These are phyloP conservation scores for Apamea sordens DNA, from an alignment of 2,888 invertebrate genomes.

Conservation along the genomic window DNA sequence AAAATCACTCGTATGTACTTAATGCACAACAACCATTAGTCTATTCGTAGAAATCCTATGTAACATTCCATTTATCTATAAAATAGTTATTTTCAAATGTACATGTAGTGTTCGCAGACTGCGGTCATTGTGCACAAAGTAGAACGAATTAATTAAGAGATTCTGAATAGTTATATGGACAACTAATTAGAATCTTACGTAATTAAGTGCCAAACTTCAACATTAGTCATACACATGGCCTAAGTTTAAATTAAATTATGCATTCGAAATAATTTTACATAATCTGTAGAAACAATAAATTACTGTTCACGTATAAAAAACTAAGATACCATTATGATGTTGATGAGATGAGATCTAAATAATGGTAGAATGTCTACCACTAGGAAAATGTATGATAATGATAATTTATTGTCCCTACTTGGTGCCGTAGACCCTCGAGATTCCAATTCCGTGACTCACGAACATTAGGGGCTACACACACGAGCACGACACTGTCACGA, in stretches of 20 bases:
- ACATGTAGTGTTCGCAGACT: not conserved
- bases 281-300: conserved; percentile 61
- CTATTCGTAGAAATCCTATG: not conserved
- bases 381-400: conserved; percentile 42
- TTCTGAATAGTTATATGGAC: conserved; percentile 38
- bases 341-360: conserved; percentile 63
- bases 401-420: conserved; percentile 62
- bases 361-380: conserved; percentile 44
- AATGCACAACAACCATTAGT: conserved; percentile 24
- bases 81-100: conserved; percentile 26
- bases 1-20: conserved; percentile 17
- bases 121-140: conserved; percentile 33
- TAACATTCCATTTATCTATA: not conserved
- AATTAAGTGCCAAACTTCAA: conserved; percentile 33
- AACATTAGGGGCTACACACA: conserved; percentile 47
- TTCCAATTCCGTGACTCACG: conserved; percentile 59
- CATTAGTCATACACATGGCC: conserved; percentile 26
- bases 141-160: conserved; percentile 41
- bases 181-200: conserved; percentile 44
- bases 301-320: conserved; percentile 47
- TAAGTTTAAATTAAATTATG: conserved; percentile 38
- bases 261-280: conserved; percentile 22
- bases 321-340: conserved; percentile 44
- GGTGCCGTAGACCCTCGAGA: conserved; percentile 49
- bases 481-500: conserved; percentile 42